phyloP scores from a whole-genome alignment of 2,797 vertebrate genomes.

The Melanotaenia nigrans region DNA sequence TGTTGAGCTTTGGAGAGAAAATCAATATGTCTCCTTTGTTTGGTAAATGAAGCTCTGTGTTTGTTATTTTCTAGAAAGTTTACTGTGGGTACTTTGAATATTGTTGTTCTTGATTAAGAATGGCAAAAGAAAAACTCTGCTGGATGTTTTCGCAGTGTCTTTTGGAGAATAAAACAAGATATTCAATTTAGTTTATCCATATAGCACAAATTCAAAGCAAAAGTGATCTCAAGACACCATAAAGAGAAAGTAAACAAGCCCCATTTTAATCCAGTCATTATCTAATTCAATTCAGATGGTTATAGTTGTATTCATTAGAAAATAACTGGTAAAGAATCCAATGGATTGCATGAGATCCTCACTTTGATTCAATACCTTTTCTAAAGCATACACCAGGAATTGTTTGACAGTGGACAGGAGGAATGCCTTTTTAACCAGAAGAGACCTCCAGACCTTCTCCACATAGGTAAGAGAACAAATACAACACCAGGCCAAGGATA shows the following conservation, averaged over 20 bases:
- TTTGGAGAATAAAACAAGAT: neutral
- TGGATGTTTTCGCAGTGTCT: neutral
- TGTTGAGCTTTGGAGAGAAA: neutral
- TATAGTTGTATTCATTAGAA: neutral
- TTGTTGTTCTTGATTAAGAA: neutral
- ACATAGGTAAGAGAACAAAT: neutral
- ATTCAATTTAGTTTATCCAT: neutral
- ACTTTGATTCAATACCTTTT: neutral
- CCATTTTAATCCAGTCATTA: neutral
- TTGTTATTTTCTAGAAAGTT: neutral
- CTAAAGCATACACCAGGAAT: neutral
- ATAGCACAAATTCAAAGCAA: neutral
- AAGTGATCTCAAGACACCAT: neutral
- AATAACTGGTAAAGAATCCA: neutral
- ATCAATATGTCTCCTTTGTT: neutral
- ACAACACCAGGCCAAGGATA: neutral
- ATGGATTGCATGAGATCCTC: neutral
- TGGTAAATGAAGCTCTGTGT: neutral
- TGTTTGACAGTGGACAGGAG: neutral
- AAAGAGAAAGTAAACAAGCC: neutral
- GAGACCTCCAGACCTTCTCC: neutral
- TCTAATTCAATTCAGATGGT: neutral
- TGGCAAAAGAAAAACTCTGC: neutral
- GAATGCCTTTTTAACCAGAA: neutral
- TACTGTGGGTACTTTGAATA: neutral